Evolutionary conservation across 2,888 invertebrate species (phyloP).

Genomic region (Ornithoptera alexandrae): DNA sequence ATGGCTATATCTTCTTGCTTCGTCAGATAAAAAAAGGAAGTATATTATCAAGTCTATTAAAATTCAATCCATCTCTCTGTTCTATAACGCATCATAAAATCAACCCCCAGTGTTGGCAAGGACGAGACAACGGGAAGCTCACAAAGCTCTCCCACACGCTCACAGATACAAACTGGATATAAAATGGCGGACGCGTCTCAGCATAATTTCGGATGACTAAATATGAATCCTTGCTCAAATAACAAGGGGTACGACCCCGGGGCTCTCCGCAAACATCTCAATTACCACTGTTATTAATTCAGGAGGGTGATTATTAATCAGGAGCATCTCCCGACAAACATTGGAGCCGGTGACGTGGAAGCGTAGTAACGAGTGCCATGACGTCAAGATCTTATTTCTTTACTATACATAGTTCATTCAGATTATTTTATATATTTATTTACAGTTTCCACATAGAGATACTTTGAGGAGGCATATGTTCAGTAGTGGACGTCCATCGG

Average conservation of each 20-base stretch:
- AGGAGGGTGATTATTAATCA: constrained; percentile 58
- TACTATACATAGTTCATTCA: no score
- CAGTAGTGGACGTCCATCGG: no score
- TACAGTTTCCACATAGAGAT: no score
- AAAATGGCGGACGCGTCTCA: constrained; percentile 46
- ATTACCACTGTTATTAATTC: constrained; percentile 75
- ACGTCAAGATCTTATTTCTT: background rate
- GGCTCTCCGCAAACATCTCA: constrained; percentile 72
- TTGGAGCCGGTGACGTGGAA: constrained; percentile 30
- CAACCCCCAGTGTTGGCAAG: background rate
- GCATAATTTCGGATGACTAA: constrained; percentile 72
- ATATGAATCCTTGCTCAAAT: constrained; percentile 67
- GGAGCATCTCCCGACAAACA: constrained; percentile 48
- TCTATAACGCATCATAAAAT: background rate
- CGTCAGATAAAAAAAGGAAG: no score
- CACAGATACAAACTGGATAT: constrained; percentile 33
- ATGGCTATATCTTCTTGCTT: no score
- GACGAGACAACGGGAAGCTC: constrained; percentile 14
- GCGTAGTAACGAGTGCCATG: background rate
- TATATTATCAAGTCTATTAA: background rate
- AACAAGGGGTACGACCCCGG: constrained; percentile 53
- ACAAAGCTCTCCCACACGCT: constrained; percentile 25
- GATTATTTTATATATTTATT: no score
- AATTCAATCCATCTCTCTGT: background rate
- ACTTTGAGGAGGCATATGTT: no score